phyloP scores from a whole-genome alignment of 2,113 vertebrate species.

The Tachysurus fulvidraco region DNA sequence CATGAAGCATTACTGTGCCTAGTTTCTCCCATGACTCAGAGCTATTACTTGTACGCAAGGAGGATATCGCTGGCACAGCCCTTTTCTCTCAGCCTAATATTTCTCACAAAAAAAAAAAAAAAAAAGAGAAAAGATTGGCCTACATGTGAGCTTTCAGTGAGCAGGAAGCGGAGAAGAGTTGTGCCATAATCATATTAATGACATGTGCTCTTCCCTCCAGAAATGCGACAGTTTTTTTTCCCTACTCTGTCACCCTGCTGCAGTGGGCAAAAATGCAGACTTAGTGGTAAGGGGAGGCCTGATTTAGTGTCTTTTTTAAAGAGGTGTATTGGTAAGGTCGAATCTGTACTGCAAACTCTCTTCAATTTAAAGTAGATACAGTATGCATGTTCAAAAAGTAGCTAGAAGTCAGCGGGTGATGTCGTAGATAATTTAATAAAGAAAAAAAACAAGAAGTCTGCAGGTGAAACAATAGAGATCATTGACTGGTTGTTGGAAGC shows the following conservation, averaged over 20 bases:
- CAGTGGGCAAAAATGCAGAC: not conserved
- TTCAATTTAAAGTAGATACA: not conserved
- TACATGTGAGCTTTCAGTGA: slow-evolving; percentile 30
- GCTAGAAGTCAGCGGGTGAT: slow-evolving; percentile 60
- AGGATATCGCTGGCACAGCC: slow-evolving; percentile 31
- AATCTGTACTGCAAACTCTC: slow-evolving; percentile 44
- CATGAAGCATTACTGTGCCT: slow-evolving; percentile 62
- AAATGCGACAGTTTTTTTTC: slow-evolving; percentile 18
- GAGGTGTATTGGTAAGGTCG: slow-evolving; percentile 43
- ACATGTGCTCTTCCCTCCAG: not conserved
- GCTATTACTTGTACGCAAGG: slow-evolving; percentile 48
- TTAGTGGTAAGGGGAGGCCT: slow-evolving; percentile 10
- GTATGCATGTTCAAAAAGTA: not conserved
- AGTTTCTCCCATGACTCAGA: slow-evolving; percentile 50
- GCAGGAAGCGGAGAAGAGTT: not conserved
- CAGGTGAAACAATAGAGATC: not conserved
- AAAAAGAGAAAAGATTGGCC: not conserved
- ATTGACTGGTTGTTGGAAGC: too few relatives aligned
- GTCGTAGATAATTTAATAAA: not conserved
- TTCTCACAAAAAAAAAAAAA: not conserved
- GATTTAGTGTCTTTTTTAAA: slow-evolving; percentile 58
- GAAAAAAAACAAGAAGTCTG: not conserved
- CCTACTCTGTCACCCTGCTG: not conserved
- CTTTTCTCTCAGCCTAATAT: slow-evolving; percentile 31
- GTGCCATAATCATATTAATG: slow-evolving; percentile 28